Evolutionary conservation across 2,113 vertebrate genomes (phyloP).

Genomic region (Protobothrops mucrosquamatus): DNA sequence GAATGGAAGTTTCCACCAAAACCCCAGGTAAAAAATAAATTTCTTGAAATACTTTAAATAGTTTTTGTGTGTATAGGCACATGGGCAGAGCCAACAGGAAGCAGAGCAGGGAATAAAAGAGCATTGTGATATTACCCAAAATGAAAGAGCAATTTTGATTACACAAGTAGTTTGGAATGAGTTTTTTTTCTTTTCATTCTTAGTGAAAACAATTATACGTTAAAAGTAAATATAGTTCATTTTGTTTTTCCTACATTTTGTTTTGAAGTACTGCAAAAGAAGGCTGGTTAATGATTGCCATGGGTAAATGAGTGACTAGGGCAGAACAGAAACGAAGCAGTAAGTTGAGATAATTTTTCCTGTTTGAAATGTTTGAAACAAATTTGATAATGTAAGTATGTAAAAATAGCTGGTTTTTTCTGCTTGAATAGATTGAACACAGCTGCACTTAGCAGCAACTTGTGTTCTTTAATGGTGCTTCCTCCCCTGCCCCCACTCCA

Average conservation of each 20-base stretch:
- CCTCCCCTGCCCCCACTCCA: neutral
- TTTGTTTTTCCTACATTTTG: neutral
- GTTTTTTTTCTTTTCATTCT: neutral
- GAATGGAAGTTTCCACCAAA: neutral
- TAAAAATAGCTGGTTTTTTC: neutral
- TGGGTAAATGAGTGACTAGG: neutral
- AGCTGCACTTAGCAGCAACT: neutral
- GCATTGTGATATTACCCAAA: neutral
- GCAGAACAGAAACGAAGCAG: neutral
- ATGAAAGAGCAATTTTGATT: neutral
- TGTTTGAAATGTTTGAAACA: neutral
- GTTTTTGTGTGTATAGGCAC: neutral
- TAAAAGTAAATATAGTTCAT: neutral
- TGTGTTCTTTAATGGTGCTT: neutral
- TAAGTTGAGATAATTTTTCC: neutral
- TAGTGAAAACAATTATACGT: neutral
- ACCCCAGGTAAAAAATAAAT: neutral
- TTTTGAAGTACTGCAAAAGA: neutral
- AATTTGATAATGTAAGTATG: neutral
- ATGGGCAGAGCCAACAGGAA: neutral
- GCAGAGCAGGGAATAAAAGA: neutral
- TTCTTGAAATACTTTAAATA: neutral
- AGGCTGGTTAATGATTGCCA: conserved; percentile 21
- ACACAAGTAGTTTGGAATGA: neutral
- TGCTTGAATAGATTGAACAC: neutral